phyloP scores from a whole-genome alignment of 2,113 vertebrate species.

The Sialia sialis region DNA sequence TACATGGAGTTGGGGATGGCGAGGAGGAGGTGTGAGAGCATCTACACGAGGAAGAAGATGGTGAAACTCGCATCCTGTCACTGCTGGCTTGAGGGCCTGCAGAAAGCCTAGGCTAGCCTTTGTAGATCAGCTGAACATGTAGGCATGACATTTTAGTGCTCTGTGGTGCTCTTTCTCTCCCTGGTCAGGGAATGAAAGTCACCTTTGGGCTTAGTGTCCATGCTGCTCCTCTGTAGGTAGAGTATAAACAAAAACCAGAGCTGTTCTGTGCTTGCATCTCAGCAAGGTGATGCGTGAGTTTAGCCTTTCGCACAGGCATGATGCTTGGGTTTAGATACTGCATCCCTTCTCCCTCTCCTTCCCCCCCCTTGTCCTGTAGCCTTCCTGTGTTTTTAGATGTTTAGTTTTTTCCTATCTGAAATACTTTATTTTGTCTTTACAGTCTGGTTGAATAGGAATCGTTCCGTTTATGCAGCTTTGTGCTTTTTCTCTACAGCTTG shows the following conservation, averaged over 20 bases:
- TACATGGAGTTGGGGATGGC: not conserved
- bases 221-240: not conserved
- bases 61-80: not conserved
- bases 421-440: constrained; percentile 64
- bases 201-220: not conserved
- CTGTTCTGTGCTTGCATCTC: not conserved
- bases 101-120: not conserved
- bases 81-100: not conserved
- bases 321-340: not conserved
- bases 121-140: not conserved
- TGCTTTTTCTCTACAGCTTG: constrained; percentile 45
- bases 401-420: not conserved
- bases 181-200: not conserved
- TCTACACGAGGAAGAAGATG: fast-evolving
- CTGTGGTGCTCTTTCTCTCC: not conserved
- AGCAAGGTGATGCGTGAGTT: not conserved
- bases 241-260: not conserved
- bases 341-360: not conserved
- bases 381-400: not conserved
- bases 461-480: constrained; percentile 37
- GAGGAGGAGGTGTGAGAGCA: not conserved
- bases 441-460: constrained; percentile 56
- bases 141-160: not conserved
- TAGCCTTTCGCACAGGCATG: not conserved
- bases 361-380: fast-evolving